phyloP scores from a whole-genome alignment of 2,888 invertebrate species.

The Strigamia maritima region DNA sequence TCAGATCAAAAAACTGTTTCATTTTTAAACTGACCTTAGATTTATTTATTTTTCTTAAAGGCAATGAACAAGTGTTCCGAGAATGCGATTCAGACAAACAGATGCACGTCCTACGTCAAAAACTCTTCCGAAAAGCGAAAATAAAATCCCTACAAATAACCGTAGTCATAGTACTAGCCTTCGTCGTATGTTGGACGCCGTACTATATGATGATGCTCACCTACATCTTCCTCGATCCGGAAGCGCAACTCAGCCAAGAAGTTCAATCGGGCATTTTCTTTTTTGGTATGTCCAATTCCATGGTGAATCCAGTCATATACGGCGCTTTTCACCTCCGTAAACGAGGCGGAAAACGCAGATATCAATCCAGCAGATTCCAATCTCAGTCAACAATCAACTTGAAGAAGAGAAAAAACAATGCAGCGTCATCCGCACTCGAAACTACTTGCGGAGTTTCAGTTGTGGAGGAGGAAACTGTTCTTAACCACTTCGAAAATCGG shows the following conservation, averaged over 20 bases:
- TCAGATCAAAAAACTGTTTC: no score
- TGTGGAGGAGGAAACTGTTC: no score
- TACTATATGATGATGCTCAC: constrained; percentile 81
- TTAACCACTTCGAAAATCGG: no score
- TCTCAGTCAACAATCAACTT: constrained; percentile 34
- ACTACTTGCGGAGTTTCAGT: no score
- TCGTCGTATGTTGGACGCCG: constrained; percentile 80
- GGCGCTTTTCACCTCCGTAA: constrained; percentile 77
- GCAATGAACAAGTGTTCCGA: constrained; percentile 67
- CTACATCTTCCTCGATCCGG: constrained; percentile 65
- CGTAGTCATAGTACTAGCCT: constrained; percentile 74
- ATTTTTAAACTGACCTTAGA: no score
- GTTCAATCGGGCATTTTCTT: constrained; percentile 72
- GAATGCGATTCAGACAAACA: constrained; percentile 49
- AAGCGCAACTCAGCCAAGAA: constrained; percentile 60
- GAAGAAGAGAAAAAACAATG: background rate
- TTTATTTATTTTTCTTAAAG: no score
- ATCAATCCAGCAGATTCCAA: background rate
- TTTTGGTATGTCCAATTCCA: constrained; percentile 81
- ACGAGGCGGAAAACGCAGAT: background rate
- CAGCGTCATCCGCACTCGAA: no score
- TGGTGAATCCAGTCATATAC: constrained; percentile 80
- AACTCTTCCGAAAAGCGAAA: constrained; percentile 65
- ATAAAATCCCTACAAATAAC: constrained; percentile 75
- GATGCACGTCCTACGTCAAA: constrained; percentile 37